Conservation (phyloP, 35 echinoderm and acorn worm genomes). For the Holothuria glaberrima region DNA sequence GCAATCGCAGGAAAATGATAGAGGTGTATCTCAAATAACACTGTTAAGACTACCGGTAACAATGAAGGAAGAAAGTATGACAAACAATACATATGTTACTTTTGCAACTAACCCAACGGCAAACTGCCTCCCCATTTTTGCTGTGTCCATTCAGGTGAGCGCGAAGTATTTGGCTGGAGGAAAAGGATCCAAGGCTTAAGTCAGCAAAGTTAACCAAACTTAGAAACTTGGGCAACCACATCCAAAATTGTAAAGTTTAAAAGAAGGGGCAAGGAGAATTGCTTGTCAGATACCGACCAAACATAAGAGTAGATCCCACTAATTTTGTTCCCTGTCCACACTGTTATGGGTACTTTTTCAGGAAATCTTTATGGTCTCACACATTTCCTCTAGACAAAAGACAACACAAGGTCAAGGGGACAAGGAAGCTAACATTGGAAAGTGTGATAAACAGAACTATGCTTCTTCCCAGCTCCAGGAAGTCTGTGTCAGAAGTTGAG, state of each 20-base stretch:
- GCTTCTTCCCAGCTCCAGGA: not conserved
- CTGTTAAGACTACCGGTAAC: not conserved
- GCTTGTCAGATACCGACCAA: conserved; percentile 16
- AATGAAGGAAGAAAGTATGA: not conserved
- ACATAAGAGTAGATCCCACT: not conserved
- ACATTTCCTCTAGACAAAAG: not conserved
- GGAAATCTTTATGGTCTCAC: conserved; percentile 11
- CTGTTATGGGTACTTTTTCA: conserved; percentile 18
- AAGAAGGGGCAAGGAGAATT: not conserved
- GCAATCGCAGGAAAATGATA: too few relatives aligned
- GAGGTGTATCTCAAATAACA: not conserved
- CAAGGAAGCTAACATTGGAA: not conserved
- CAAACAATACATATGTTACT: not conserved
- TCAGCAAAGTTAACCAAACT: not conserved
- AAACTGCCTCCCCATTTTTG: not conserved
- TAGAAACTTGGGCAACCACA: conserved; percentile 8
- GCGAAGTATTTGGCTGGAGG: not conserved
- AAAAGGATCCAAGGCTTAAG: not conserved
- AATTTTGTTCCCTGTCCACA: conserved; percentile 7
- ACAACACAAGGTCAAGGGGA: not conserved
- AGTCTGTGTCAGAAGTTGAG: not conserved
- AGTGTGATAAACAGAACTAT: not conserved
- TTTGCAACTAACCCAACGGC: not conserved
- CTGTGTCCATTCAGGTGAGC: not conserved
- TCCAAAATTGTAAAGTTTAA: conserved; percentile 16